phyloP scores from a whole-genome alignment of 2,113 vertebrate species.

The Lycaon pictus region DNA sequence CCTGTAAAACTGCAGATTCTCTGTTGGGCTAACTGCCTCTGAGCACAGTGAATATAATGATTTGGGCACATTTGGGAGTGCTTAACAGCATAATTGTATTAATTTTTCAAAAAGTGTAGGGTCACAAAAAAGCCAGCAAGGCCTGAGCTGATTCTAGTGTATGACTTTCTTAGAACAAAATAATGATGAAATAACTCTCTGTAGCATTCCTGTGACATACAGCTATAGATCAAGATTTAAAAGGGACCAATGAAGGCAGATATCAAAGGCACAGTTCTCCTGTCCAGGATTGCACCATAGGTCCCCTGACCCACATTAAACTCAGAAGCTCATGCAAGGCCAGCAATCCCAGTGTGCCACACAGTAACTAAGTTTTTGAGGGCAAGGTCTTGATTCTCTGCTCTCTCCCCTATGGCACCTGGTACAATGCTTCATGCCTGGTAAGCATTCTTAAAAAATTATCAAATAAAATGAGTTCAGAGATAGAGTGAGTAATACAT shows the following conservation, averaged over 20 bases:
- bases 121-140: neutral
- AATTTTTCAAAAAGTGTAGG: neutral
- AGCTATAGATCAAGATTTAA: slow-evolving; percentile 28
- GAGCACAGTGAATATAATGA: neutral
- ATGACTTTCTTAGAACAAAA: slow-evolving; percentile 39
- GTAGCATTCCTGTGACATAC: neutral
- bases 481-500: neutral
- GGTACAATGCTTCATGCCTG: neutral
- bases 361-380: neutral
- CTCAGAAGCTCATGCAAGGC: neutral
- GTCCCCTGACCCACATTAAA: slow-evolving; percentile 51
- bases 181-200: neutral
- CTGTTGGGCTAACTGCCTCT: neutral
- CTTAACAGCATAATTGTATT: neutral
- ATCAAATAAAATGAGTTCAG: neutral
- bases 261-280: slow-evolving; percentile 1
- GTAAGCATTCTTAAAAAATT: neutral
- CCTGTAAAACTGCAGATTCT: neutral
- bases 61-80: neutral
- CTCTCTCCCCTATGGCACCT: neutral
- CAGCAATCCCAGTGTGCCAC: neutral
- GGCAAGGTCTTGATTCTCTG: neutral
- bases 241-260: neutral
- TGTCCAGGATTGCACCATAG: neutral
- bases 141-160: neutral